Conservation (phyloP, 2,888 invertebrate species). For the Cryptus armator region DNA sequence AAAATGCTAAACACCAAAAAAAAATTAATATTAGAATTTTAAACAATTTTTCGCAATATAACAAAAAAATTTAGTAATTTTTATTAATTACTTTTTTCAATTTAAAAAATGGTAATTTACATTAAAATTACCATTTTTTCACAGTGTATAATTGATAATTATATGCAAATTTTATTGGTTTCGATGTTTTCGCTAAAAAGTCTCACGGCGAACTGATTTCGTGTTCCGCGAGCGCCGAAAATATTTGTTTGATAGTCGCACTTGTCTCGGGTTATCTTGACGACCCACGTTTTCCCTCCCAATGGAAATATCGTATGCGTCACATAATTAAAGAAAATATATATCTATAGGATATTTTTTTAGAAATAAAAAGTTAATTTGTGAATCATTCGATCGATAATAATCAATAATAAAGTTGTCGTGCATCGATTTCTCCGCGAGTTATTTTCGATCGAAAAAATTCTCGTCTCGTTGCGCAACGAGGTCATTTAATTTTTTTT, state of each 20-base stretch:
- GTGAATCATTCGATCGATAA: not conserved
- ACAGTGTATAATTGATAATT: not conserved
- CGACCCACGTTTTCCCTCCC: not conserved
- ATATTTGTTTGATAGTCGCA: not conserved
- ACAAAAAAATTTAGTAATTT: no score
- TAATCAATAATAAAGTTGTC: not conserved
- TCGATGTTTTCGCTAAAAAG: not conserved
- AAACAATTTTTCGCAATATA: no score
- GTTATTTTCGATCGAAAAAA: not conserved
- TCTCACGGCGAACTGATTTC: not conserved
- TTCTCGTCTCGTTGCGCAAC: not conserved
- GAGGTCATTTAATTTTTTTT: not conserved
- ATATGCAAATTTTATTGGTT: not conserved
- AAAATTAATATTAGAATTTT: not conserved
- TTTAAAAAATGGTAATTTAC: no score
- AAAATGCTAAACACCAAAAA: not conserved
- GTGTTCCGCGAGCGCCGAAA: not conserved
- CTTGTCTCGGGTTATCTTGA: conserved; percentile 26
- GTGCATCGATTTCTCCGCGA: not conserved
- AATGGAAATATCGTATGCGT: no score
- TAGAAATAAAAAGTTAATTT: not conserved
- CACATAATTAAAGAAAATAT: no score
- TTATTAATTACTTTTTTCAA: no score
- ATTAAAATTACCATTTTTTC: not conserved
- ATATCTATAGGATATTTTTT: no score